These are phyloP conservation scores for Caenorhabditis latens DNA, from an alignment of 1,140 invertebrate species.

Conservation along the genomic window DNA sequence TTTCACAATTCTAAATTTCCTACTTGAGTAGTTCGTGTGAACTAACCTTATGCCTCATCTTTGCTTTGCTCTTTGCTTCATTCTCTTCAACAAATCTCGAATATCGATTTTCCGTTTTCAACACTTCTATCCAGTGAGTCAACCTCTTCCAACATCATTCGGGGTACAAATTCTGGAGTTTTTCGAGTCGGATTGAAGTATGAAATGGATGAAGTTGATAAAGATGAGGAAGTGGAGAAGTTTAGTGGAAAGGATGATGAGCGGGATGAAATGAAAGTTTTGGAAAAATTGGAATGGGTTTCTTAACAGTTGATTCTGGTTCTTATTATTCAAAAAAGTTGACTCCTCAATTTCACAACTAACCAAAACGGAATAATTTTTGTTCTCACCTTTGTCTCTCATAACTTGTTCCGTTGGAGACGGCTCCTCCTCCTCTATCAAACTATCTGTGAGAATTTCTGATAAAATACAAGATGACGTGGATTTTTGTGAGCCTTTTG, in stretches of 20 bases:
- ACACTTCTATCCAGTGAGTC: constrained; percentile 1
- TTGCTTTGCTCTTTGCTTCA: too few species aligned
- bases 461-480: constrained; percentile 30
- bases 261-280: not conserved
- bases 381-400: too few species aligned
- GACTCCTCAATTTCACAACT: too few species aligned
- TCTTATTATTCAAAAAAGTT: not conserved
- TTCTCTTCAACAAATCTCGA: not conserved
- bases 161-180: not conserved
- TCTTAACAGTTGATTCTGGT: too few species aligned
- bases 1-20: too few species aligned
- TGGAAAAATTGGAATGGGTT: not conserved
- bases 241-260: not conserved
- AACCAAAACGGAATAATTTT: too few species aligned
- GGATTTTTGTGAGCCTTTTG: not conserved
- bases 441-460: not conserved
- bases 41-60: too few species aligned
- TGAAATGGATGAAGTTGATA: not conserved
- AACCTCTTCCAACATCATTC: constrained; percentile 24
- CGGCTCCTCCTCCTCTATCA: not conserved
- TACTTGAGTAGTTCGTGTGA: too few species aligned
- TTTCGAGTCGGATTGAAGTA: constrained; percentile 15
- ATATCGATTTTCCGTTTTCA: constrained; percentile 27
- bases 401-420: not conserved
- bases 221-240: not conserved